Conservation (phyloP, 2,113 vertebrate species). For the Percina caprodes region DNA sequence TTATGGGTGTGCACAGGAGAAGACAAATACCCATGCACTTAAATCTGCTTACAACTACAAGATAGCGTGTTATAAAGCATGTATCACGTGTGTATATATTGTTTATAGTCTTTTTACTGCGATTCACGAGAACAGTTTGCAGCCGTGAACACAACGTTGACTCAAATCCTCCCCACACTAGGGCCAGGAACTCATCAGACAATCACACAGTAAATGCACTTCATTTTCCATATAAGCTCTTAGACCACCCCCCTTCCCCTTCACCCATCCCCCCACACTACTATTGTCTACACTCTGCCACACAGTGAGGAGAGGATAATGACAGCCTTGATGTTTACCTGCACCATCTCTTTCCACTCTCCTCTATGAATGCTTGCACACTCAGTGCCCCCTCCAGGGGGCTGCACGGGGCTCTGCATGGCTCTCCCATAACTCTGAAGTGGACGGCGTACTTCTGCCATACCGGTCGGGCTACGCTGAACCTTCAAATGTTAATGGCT, state of each 20-base stretch:
- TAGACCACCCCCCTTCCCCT: too few relatives aligned
- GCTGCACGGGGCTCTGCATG: constrained; percentile 67
- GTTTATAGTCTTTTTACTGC: not conserved
- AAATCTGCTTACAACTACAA: not conserved
- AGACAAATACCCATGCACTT: not conserved
- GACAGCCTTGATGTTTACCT: constrained; percentile 72
- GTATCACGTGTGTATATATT: not conserved
- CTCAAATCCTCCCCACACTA: not conserved
- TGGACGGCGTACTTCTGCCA: constrained; percentile 75
- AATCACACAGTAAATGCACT: constrained; percentile 23
- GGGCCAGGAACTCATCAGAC: constrained; percentile 3
- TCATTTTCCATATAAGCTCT: constrained; percentile 48
- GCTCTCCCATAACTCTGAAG: constrained; percentile 76
- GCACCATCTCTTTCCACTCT: constrained; percentile 61
- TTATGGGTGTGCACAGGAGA: not conserved
- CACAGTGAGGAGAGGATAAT: constrained; percentile 73
- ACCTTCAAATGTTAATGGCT: constrained; percentile 84
- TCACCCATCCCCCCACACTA: constrained; percentile 25
- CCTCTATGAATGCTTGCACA: constrained; percentile 71
- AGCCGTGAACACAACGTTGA: not conserved
- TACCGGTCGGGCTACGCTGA: constrained; percentile 68
- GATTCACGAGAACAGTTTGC: not conserved
- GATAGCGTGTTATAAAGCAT: not conserved
- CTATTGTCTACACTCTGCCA: constrained; percentile 62
- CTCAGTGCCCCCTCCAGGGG: not conserved